A percentile compares a stretch with the other conserved stretches of the same genome.
phyloP scores from a whole-genome alignment of 2,888 invertebrate genomes.

The Ormyrus pomaceus region DNA sequence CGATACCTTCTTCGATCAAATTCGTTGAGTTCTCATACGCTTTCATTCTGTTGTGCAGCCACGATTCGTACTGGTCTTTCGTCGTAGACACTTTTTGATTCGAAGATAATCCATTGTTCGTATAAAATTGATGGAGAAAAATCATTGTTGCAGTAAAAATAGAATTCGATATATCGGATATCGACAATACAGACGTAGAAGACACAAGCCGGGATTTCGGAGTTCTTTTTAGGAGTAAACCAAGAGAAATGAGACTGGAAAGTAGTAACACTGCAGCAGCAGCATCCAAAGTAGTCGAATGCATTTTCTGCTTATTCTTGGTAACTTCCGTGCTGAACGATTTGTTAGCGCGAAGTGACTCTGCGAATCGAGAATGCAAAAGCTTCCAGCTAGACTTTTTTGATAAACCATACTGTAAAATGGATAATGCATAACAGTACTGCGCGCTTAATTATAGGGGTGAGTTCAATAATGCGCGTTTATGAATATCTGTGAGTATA shows the following conservation, averaged over 20 bases:
- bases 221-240: constrained; percentile 58
- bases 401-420: background rate
- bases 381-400: too few species aligned
- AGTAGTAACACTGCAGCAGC: constrained; percentile 59
- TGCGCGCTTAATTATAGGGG: background rate
- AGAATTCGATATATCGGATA: constrained; percentile 65
- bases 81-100: background rate
- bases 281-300: constrained; percentile 56
- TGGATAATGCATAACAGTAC: constrained; percentile 22
- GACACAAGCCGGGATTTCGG: constrained; percentile 55
- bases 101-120: background rate
- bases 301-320: constrained; percentile 54
- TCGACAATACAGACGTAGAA: constrained; percentile 60
- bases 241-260: constrained; percentile 59
- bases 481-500: too few species aligned
- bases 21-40: background rate
- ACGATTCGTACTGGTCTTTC: too few species aligned
- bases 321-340: background rate
- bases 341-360: background rate
- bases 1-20: background rate
- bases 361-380: too few species aligned
- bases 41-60: too few species aligned
- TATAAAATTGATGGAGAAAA: constrained; percentile 48
- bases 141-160: constrained; percentile 49
- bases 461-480: constrained; percentile 1